Conservation (phyloP, 2,113 vertebrate species). For the Struthidea cinerea region DNA sequence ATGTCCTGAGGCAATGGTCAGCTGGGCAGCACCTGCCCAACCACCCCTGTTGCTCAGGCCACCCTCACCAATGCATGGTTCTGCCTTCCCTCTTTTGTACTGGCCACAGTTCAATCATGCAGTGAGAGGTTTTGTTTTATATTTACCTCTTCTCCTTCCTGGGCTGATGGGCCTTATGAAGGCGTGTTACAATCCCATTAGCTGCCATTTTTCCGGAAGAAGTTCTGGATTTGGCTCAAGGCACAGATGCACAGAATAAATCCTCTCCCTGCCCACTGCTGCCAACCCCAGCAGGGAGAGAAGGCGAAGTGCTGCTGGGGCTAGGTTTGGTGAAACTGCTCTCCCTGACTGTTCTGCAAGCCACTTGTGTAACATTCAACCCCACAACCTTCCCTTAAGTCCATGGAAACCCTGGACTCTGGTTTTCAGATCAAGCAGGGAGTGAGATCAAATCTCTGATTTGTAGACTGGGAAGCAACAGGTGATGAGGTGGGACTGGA, state of each 20-base stretch:
- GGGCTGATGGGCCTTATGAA: not conserved
- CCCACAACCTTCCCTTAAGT: not conserved
- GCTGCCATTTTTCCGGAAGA: not conserved
- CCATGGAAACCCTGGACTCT: not conserved
- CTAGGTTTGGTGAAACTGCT: not conserved
- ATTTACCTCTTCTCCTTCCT: not conserved
- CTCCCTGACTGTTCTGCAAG: not conserved
- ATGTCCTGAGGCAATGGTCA: not conserved
- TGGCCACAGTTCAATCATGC: not conserved
- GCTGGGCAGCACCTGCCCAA: not conserved
- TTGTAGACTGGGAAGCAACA: not conserved
- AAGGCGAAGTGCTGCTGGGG: not conserved
- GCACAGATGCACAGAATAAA: not conserved
- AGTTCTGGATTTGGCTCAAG: not conserved
- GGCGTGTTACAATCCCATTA: not conserved
- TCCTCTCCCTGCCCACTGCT: not conserved
- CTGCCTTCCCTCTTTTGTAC: not conserved
- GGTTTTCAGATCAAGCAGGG: not conserved
- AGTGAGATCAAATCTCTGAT: not conserved
- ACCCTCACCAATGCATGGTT: not conserved
- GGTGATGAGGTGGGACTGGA: not conserved
- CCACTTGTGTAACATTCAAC: not conserved
- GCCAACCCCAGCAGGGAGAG: not conserved
- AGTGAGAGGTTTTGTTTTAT: not conserved
- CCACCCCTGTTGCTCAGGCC: not conserved